Evolutionary conservation across 2,888 invertebrate genomes (phyloP), one percentile per base, ranked within the genome.

Genomic region (Ashinkailepas kermadecensis): DNA sequence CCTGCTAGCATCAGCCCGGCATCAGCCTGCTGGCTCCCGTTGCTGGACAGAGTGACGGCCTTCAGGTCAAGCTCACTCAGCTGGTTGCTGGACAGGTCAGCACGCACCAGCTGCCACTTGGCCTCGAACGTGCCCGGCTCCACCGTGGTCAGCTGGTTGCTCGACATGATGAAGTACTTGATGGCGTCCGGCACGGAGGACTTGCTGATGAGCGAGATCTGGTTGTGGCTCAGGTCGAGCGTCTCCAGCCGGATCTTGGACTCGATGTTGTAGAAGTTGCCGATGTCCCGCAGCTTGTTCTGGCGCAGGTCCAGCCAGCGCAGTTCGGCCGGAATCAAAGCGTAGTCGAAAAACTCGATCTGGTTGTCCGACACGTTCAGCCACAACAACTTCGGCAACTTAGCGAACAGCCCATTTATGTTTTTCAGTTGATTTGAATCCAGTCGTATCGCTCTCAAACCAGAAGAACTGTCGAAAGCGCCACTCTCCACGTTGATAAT

Each of bases 1-100:
- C 95, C 95, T 65, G 95, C 95, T 84, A 97, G 94, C 88, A 95
- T 95, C 89, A 97, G 95, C 89, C 95, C 94, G 21, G 96, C 95
- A 85, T 95, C 89, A 82, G 92, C 21, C 8, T 11, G 2, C 18
- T 15, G 15, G 15, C 25, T 54, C 15, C 18, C 39, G 54, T 39
- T 54, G 11, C 8, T 15, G 4, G 70, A 92, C 85, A 96, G 90
- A 85, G 94, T 91, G 84, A 96, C 89, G 83, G 96, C 94, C 88
- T 94, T 95, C 86, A 96, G 91, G 88, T 96, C 95, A 91, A 96
- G 92, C 86, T 93, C 93, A 86, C 93, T 92, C 86, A 96, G 94
- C 88, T 94, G 94, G 90, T 96, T 96, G 85, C 95, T 95, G 89
- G 95, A 96, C 86, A 96, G 91, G 89, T 96, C 96, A 86, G 95